phyloP scores from a whole-genome alignment of 2,113 vertebrate genomes.

The Prionailurus bengalensis region DNA sequence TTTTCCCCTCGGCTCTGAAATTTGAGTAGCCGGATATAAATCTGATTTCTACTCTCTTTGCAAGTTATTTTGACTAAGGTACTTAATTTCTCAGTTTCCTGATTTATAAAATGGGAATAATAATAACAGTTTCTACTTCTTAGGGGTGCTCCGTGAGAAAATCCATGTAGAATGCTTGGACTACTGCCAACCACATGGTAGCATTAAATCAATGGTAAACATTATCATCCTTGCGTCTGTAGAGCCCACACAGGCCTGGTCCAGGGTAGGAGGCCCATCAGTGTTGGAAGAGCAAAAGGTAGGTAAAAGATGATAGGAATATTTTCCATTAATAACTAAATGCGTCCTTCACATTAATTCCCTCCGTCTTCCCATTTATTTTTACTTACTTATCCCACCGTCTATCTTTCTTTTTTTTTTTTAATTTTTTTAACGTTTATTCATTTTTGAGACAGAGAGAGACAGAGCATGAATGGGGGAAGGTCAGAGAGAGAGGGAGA shows the following conservation, averaged over 20 bases:
- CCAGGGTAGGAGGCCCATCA: not conserved
- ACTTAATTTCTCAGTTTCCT: conserved; percentile 14
- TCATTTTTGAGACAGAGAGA: too few species aligned
- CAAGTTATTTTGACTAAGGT: conserved; percentile 14
- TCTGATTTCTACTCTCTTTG: not conserved
- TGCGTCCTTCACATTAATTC: not conserved
- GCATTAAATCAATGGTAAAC: not conserved
- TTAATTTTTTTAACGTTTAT: too few species aligned
- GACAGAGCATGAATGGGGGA: too few species aligned
- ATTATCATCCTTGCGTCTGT: not conserved
- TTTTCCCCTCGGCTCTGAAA: not conserved
- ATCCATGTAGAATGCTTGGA: not conserved
- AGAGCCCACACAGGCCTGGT: not conserved
- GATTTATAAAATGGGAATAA: not conserved
- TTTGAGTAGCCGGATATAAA: not conserved
- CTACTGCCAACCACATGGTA: not conserved
- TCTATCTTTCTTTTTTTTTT: not conserved
- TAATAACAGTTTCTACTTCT: not conserved
- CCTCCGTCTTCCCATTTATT: not conserved
- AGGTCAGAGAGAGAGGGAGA: too few species aligned
- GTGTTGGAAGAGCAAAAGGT: not conserved
- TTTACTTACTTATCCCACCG: not conserved
- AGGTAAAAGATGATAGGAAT: not conserved
- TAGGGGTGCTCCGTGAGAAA: not conserved
- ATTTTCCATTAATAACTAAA: not conserved